Base-by-base conservation (phyloP, 2,113 vertebrate species). In the Hyaena hyaena region DNA sequence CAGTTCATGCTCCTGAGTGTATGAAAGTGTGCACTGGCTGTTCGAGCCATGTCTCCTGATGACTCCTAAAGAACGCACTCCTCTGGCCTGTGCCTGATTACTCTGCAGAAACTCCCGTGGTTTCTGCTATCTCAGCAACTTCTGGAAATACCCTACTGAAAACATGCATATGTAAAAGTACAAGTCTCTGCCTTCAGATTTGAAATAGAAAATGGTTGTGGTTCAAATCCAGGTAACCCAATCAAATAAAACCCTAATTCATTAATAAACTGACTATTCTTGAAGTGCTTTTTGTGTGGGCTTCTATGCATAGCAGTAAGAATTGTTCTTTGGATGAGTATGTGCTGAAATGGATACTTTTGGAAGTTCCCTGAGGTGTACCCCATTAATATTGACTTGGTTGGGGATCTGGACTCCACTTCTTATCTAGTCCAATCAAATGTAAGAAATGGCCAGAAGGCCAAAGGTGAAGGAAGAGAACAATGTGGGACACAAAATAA, bases 21-120 rank as follows among this genome's bases (percentile, higher is more conserved):
- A 66, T 90, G 94, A 98, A 98, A 98, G 97, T n/a, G 50, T 88
- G 95, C 69, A 79, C 80, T 83, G 94, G 77, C 82, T 97, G 94
- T 94, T 97, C 81, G 85, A 98, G 82, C 74, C 5, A 0, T 45
- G 92, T 92, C 28, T 97, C 97, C 94, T 83, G 96, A 83, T 93
- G 81, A 90, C 77, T 98, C 69, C 76, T 96, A 58, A 39, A 95
- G 97, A 98, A n/a, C 11, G 0, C 0, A 35, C 94, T 95, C 45
- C 77, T 98, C 68, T 93, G 96, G 69, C 21, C 83, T 95, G 10
- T 65, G 61, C 80, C 26, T 21, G 93, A 95, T 97, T 82, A 96
- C 74, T 90, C 2, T 1, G 79, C 97, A 96, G 89, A 96, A 96
- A 89, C n/a, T 74, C 87, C 83, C 2, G 53, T 91, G 88, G 28